A percentile compares a stretch with the other conserved stretches of the same genome.
Conservation (phyloP, 2,797 vertebrate genomes). For the Alca torda region DNA sequence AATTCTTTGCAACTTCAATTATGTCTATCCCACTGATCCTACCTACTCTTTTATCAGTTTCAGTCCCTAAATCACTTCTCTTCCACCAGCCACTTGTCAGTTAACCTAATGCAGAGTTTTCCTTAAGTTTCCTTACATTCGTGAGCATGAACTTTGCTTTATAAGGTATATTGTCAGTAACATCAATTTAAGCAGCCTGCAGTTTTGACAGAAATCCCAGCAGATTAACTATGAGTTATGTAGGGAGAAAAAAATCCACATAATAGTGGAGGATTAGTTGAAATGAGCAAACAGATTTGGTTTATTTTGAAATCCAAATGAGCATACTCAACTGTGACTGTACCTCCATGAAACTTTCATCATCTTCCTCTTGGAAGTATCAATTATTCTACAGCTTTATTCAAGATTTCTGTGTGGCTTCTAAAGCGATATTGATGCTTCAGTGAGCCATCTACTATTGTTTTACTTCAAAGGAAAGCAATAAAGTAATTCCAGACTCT, state of each 20-base stretch:
- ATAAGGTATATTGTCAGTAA: background rate
- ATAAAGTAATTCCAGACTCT: background rate
- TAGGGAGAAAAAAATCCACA: background rate
- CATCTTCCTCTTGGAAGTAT: background rate
- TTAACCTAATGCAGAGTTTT: background rate
- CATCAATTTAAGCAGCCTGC: background rate
- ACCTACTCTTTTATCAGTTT: background rate
- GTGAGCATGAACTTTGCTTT: background rate
- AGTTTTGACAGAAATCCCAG: background rate
- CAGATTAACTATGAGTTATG: background rate
- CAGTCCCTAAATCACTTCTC: background rate
- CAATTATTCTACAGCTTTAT: background rate
- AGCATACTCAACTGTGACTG: background rate
- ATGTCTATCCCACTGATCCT: background rate
- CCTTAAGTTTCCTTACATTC: background rate
- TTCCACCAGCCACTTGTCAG: background rate
- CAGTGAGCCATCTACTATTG: background rate
- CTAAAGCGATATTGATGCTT: background rate
- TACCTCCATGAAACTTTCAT: background rate
- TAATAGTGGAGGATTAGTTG: background rate
- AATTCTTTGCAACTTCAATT: background rate
- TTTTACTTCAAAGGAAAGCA: background rate
- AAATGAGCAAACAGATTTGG: background rate
- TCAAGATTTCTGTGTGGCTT: background rate
- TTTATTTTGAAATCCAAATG: background rate